Percentiles rank a stretch among this genome's conserved stretches.
These are phyloP conservation scores for Drosophila jambulina DNA, from an alignment of 1,140 invertebrate genomes.

Conservation along the genomic window DNA sequence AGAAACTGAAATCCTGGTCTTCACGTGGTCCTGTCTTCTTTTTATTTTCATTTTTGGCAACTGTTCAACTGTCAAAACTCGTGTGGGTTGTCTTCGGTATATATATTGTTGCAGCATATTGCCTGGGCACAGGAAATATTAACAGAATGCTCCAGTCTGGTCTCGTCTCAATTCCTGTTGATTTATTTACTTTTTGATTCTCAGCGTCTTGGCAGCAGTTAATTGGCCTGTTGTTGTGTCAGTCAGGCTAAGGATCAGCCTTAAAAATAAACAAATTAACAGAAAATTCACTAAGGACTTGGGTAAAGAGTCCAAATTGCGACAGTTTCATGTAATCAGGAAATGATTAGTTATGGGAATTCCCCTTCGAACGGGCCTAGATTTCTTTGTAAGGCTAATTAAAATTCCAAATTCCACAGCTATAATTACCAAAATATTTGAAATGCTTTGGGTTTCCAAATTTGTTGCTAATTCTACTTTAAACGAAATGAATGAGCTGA, in stretches of 20 bases:
- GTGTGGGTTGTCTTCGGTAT: constrained; percentile 31
- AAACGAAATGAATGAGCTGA: constrained; percentile 74
- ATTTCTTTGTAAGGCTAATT: constrained; percentile 7
- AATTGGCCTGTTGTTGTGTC: constrained; percentile 73
- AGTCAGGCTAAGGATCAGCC: constrained; percentile 56
- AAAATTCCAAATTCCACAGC: constrained; percentile 54
- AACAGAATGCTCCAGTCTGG: constrained; percentile 19
- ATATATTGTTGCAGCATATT: constrained; percentile 58
- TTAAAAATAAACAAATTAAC: constrained; percentile 70
- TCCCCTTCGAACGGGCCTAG: not conserved
- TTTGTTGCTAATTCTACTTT: constrained; percentile 64
- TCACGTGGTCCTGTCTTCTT: constrained; percentile 15
- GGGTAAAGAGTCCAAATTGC: constrained; percentile 42
- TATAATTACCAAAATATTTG: constrained; percentile 63
- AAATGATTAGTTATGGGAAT: constrained; percentile 58
- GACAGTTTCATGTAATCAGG: constrained; percentile 75
- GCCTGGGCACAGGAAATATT: constrained; percentile 73
- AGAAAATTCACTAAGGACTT: constrained; percentile 1
- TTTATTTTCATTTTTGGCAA: constrained; percentile 21
- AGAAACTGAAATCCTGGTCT: constrained; percentile 42
- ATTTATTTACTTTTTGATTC: constrained; percentile 81
- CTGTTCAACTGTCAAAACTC: constrained; percentile 77
- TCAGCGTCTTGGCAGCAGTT: constrained; percentile 62
- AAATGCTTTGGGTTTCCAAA: constrained; percentile 65
- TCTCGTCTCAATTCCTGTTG: constrained; percentile 38